Percentiles rank a stretch among this genome's conserved stretches.
These are phyloP conservation scores for Bellardia pandia DNA, from an alignment of 2,888 invertebrate species.

Conservation along the genomic window DNA sequence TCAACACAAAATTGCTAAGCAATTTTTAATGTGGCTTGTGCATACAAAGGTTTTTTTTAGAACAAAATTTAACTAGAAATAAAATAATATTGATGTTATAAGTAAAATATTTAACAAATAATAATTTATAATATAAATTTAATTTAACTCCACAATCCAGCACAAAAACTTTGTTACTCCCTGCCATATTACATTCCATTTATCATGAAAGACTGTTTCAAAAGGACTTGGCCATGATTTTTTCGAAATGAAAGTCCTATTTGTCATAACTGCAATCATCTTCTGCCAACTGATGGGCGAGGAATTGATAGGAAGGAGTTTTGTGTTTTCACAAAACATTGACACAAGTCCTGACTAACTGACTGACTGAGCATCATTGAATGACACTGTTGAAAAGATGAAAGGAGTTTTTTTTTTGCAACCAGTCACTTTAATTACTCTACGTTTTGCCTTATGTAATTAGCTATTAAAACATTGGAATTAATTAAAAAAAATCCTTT, in stretches of 20 bases:
- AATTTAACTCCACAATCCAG: background rate
- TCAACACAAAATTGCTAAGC: no score
- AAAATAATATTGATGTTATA: no score
- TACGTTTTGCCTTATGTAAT: slow-evolving; percentile 19
- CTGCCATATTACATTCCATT: background rate
- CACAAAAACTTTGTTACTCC: background rate
- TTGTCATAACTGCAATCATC: slow-evolving; percentile 11
- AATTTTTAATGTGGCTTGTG: no score
- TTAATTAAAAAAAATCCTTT: slow-evolving; percentile 21
- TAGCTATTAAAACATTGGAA: slow-evolving; percentile 30
- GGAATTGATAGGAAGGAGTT: background rate
- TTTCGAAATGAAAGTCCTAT: slow-evolving; percentile 32
- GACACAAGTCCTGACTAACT: slow-evolving; percentile 10
- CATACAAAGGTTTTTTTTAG: no score
- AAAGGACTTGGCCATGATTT: background rate
- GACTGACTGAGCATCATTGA: slow-evolving; percentile 2
- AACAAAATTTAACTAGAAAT: no score
- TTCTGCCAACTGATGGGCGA: background rate
- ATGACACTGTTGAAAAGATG: slow-evolving; percentile 27
- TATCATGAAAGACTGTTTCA: background rate
- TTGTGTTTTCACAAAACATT: background rate
- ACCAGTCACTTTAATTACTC: slow-evolving; percentile 31
- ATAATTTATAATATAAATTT: background rate
- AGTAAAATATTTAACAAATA: no score
- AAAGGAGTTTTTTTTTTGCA: slow-evolving; percentile 5